These are phyloP conservation scores for Girardia tigrina DNA, from an alignment of 2,888 invertebrate species.

Conservation along the genomic window DNA sequence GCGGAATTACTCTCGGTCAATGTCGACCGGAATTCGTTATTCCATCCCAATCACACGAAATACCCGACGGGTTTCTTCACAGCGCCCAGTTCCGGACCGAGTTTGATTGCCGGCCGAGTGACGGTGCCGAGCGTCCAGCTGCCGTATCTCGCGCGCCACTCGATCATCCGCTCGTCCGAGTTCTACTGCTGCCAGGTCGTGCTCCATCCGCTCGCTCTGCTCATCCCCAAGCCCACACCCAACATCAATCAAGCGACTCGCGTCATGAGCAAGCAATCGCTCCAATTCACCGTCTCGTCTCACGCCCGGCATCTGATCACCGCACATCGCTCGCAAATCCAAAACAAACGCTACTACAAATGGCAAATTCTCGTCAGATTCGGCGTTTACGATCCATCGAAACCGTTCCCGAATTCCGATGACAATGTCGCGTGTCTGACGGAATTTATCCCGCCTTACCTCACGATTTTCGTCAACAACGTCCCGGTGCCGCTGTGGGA, in stretches of 20 bases:
- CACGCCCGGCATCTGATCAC: neutral
- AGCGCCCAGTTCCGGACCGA: neutral
- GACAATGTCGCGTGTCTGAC: neutral
- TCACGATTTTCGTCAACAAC: neutral
- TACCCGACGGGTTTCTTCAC: neutral
- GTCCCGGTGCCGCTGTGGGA: neutral
- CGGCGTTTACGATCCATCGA: constrained; percentile 6
- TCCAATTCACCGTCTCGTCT: neutral
- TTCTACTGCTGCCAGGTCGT: constrained; percentile 14
- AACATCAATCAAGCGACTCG: neutral
- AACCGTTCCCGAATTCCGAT: neutral
- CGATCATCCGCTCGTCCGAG: neutral
- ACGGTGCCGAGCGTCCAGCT: neutral
- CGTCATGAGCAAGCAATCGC: neutral
- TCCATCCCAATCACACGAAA: neutral
- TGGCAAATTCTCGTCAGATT: constrained; percentile 1
- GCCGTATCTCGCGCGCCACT: neutral
- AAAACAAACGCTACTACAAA: constrained; percentile 5
- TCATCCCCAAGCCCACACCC: neutral
- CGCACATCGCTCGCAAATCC: neutral
- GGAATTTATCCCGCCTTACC: neutral
- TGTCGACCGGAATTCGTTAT: neutral
- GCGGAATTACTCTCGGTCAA: neutral
- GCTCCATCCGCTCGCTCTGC: neutral
- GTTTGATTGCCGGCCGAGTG: neutral